These are phyloP conservation scores for Zele albiditarsus DNA, from an alignment of 2,888 invertebrate species.

Conservation along the genomic window DNA sequence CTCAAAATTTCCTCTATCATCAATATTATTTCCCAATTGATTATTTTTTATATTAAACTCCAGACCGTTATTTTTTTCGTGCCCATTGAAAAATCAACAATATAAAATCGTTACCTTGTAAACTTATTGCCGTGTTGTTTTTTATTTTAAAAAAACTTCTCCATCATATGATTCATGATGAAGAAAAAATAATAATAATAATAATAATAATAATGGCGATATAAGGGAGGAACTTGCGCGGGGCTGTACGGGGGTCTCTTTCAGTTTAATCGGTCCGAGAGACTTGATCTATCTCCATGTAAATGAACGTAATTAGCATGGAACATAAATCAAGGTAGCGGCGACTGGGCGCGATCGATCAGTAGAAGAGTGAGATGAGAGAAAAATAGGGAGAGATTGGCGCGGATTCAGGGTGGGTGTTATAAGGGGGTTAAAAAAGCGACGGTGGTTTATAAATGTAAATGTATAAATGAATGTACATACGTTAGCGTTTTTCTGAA, in stretches of 20 bases:
- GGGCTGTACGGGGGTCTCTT: slow-evolving; percentile 16
- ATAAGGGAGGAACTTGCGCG: too few relatives aligned
- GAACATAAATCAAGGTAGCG: slow-evolving; percentile 68
- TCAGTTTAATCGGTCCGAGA: slow-evolving; percentile 62
- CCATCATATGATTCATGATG: too few relatives aligned
- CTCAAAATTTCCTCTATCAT: too few relatives aligned
- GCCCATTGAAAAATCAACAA: too few relatives aligned
- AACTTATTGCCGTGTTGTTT: too few relatives aligned
- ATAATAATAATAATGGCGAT: too few relatives aligned
- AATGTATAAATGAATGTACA: slow-evolving; percentile 5
- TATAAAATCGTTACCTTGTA: too few relatives aligned
- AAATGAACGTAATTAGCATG: slow-evolving; percentile 70
- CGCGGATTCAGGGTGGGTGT: slow-evolving; percentile 8
- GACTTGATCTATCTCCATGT: slow-evolving; percentile 66
- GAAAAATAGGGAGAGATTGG: slow-evolving; percentile 8
- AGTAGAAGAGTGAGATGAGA: slow-evolving; percentile 42
- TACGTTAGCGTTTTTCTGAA: slow-evolving; percentile 62
- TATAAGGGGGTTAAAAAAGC: neutral
- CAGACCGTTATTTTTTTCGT: too few relatives aligned
- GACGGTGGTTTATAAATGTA: neutral
- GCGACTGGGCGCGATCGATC: slow-evolving; percentile 54
- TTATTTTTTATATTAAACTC: too few relatives aligned
- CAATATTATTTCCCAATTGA: too few relatives aligned
- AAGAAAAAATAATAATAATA: too few relatives aligned
- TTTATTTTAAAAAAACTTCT: too few relatives aligned